Base-by-base conservation (phyloP, 2,113 vertebrate genomes). In the Dryoscopus gambensis region DNA sequence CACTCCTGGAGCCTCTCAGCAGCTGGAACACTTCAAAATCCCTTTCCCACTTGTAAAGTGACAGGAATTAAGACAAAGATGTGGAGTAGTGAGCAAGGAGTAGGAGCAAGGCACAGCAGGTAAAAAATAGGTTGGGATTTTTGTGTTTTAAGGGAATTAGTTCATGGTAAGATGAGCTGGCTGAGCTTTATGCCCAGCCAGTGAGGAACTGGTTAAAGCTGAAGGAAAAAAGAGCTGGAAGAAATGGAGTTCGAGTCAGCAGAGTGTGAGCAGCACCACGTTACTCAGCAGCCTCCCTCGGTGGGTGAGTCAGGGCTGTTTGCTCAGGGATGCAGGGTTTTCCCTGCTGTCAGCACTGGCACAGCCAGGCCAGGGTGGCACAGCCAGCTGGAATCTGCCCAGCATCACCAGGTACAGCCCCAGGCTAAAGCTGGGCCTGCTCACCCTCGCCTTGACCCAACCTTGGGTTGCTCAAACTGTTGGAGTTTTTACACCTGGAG, bases 241-340 rank as follows among this genome's bases (percentile, higher is more conserved):
- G 40, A 50, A 60, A 49, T 30, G 1, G 7, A 28, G 53, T 69
- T 47, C 0, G 2, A 55, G 94, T 82, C 82, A 93, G 90, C 85
- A 88, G 0, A 14, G 46, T 65, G 70, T 64, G 39, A 94, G 44
- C 70, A 81, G 71, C 78, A 44, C 21, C 24, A 6, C 0, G 22
- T 85, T 81, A 84, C 81, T 91, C 88, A 94, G 20, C 30, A 30
- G 60, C 67, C 67, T 57, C 4, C 0, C 6, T 50, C 65, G 65
- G 68, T 46, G 40, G 20, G 27, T 96, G 95, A 96, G 79, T 96
- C 96, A 97, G 70, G 60, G 80, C 92, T 2, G 5, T 23, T 65
- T 68, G 76, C 89, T 81, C 65, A 7, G 60, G 53, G 78, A 57
- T 39, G 8, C 9, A 46, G 44, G 50, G 63, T 3, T 69, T 86